These are phyloP conservation scores for Cordilura impudica DNA, from an alignment of 2,888 invertebrate genomes.

Conservation along the genomic window DNA sequence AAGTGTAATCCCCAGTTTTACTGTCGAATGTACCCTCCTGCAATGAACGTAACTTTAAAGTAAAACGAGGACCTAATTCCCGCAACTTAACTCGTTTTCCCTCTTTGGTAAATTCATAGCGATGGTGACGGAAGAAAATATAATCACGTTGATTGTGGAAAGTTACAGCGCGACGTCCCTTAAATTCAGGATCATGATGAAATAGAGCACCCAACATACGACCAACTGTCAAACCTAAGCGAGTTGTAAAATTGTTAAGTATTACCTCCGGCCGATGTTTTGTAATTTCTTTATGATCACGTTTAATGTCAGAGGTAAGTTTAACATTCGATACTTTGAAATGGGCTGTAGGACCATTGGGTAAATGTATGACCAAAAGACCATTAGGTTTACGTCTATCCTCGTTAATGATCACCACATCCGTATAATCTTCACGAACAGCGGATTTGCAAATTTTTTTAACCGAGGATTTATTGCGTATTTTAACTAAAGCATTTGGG, in stretches of 20 bases:
- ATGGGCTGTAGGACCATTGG: slow-evolving; percentile 97
- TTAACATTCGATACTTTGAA: slow-evolving; percentile 96
- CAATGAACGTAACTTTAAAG: slow-evolving; percentile 92
- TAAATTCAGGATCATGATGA: slow-evolving; percentile 97
- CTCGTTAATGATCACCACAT: slow-evolving; percentile 95
- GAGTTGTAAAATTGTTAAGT: slow-evolving; percentile 96
- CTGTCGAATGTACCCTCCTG: slow-evolving; percentile 99
- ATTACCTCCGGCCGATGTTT: slow-evolving; percentile 96
- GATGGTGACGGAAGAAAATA: slow-evolving; percentile 98
- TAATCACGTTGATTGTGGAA: slow-evolving; percentile 99
- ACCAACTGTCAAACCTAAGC: slow-evolving; percentile 92
- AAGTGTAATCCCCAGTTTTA: slow-evolving; percentile 97
- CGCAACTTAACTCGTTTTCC: slow-evolving; percentile 86
- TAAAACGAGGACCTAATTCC: slow-evolving; percentile 98
- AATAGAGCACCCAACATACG: slow-evolving; percentile 96
- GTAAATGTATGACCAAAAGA: slow-evolving; percentile 93
- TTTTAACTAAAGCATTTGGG: slow-evolving; percentile 92
- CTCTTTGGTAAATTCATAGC: slow-evolving; percentile 94
- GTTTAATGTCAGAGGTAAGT: slow-evolving; percentile 90
- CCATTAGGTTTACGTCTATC: slow-evolving; percentile 95
- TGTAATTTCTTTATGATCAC: slow-evolving; percentile 88
- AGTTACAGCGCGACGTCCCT: slow-evolving; percentile 94
- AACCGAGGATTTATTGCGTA: slow-evolving; percentile 92
- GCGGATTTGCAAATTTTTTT: slow-evolving; percentile 95
- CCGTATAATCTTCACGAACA: slow-evolving; percentile 87